A percentile compares a stretch with the other conserved stretches of the same genome.
phyloP scores from a whole-genome alignment of 2,888 invertebrate genomes.

The Chironomus riparius region DNA sequence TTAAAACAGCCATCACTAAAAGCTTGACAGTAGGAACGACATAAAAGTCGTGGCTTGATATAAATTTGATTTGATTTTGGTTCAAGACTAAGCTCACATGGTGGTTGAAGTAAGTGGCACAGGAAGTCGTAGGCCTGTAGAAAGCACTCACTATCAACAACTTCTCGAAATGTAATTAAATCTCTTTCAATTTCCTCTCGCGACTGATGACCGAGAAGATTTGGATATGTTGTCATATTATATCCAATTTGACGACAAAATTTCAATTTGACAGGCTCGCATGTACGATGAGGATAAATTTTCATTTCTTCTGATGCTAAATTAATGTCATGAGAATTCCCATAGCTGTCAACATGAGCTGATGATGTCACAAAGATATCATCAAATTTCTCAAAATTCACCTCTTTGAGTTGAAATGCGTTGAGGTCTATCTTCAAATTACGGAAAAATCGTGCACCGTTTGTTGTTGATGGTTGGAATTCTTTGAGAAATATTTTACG shows the following conservation, averaged over 20 bases:
- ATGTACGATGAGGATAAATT: conserved; percentile 53
- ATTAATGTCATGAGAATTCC: conserved; percentile 42
- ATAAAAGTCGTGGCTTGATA: conserved; percentile 41
- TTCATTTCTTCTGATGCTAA: conserved; percentile 30
- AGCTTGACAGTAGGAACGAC: conserved; percentile 74
- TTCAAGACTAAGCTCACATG: conserved; percentile 56
- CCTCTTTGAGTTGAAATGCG: conserved; percentile 18
- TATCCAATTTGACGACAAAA: conserved; percentile 65
- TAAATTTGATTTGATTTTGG: conserved; percentile 31
- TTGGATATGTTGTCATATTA: conserved; percentile 77
- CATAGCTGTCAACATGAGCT: conserved; percentile 41
- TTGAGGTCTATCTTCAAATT: conserved; percentile 20
- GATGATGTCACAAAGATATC: conserved; percentile 35
- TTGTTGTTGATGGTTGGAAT: conserved; percentile 10
- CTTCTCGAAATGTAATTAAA: conserved; percentile 70
- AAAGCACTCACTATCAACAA: conserved; percentile 88
- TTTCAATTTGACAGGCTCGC: conserved; percentile 54
- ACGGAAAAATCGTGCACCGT: conserved; percentile 9
- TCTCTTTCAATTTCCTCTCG: conserved; percentile 59
- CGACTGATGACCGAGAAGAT: conserved; percentile 55
- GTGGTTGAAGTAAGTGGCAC: conserved; percentile 76
- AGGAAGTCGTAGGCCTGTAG: conserved; percentile 81
- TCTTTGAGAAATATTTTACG: conserved; percentile 14
- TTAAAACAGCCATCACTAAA: conserved; percentile 77
- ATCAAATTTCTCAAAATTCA: conserved; percentile 26